phyloP scores from a whole-genome alignment of 1,140 invertebrate genomes.

The Epicauta chinensis region DNA sequence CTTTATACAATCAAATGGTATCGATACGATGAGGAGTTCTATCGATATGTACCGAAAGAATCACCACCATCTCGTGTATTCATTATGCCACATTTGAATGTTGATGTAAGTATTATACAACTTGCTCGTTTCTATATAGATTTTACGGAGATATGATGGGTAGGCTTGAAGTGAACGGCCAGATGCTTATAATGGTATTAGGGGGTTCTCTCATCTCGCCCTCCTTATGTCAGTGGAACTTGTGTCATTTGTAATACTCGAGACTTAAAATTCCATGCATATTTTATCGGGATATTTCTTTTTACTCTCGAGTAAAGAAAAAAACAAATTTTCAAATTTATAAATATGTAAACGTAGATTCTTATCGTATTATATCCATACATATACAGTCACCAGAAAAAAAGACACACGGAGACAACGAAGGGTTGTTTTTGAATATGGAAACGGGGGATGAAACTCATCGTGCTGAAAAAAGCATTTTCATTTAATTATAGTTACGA shows the following conservation, averaged over 20 bases:
- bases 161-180: constrained; percentile 7
- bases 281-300: constrained; percentile 7
- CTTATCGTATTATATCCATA: too few species aligned
- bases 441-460: too few species aligned
- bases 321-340: too few species aligned
- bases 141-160: neutral
- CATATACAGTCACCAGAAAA: too few species aligned
- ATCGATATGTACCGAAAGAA: constrained; percentile 64
- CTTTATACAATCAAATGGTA: constrained; percentile 84
- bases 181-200: constrained; percentile 11
- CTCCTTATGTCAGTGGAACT: neutral
- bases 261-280: constrained; percentile 18
- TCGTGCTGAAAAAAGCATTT: too few species aligned
- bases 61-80: constrained; percentile 60
- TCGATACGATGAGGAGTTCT: constrained; percentile 72
- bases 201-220: neutral
- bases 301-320: too few species aligned
- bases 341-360: too few species aligned
- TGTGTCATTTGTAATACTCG: constrained; percentile 9
- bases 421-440: too few species aligned
- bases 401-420: too few species aligned
- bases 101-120: constrained; percentile 61
- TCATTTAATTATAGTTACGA: too few species aligned
- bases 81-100: constrained; percentile 56
- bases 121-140: neutral